These are phyloP conservation scores for Callaeas wilsoni DNA, from an alignment of 2,113 vertebrate genomes.

Conservation along the genomic window DNA sequence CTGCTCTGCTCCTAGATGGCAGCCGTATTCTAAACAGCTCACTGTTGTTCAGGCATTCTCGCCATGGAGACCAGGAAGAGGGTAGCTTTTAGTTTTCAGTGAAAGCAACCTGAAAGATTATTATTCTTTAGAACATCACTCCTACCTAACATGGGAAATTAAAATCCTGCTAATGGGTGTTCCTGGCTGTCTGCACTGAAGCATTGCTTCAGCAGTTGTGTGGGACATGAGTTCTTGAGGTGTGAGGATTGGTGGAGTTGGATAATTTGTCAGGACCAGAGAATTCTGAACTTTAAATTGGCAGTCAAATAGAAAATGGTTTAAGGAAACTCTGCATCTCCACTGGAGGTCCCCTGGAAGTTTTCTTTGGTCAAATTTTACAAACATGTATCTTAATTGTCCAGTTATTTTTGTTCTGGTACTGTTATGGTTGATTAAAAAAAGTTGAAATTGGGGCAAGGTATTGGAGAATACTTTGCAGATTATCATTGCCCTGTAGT, in stretches of 20 bases:
- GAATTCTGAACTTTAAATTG: background rate
- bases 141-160: background rate
- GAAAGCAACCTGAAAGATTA: background rate
- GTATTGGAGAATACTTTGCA: background rate
- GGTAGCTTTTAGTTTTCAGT: background rate
- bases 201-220: background rate
- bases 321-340: background rate
- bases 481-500: background rate
- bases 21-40: background rate
- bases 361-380: background rate
- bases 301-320: background rate
- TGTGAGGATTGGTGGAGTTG: background rate
- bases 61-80: background rate
- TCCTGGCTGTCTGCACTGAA: background rate
- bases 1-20: slow-evolving; percentile 24
- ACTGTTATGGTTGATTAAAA: background rate
- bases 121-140: background rate
- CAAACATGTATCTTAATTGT: background rate
- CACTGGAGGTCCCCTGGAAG: background rate
- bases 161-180: background rate
- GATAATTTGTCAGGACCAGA: background rate
- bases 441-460: background rate
- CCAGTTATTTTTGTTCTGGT: background rate
- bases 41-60: background rate
- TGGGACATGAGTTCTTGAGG: background rate